A percentile compares a stretch with the other conserved stretches of the same genome.
These are phyloP conservation scores for Galaxea fascicularis DNA, from an alignment of 92 coral and sea anemone species.

Conservation along the genomic window DNA sequence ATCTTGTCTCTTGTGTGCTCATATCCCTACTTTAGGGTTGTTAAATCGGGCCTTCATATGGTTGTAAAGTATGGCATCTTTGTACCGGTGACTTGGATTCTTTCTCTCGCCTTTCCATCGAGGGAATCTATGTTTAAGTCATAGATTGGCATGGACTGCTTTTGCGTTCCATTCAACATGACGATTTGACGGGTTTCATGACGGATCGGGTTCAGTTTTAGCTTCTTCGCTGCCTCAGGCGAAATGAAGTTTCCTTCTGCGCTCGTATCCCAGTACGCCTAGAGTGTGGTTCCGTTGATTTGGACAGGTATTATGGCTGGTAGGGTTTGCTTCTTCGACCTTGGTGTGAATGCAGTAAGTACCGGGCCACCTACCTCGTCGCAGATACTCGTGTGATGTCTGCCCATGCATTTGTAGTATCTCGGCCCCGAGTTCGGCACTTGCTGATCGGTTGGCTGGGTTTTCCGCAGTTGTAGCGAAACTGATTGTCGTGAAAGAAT, in stretches of 20 bases:
- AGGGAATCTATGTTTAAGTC: conserved; percentile 40
- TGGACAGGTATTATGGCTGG: conserved; percentile 77
- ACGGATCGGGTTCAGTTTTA: conserved; percentile 39
- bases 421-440: conserved; percentile 66
- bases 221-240: conserved; percentile 36
- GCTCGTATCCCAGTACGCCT: conserved; percentile 76
- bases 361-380: conserved; percentile 35
- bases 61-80: conserved; percentile 62
- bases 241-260: conserved; percentile 69
- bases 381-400: conserved; percentile 73
- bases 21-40: conserved; percentile 38
- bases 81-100: conserved; percentile 63
- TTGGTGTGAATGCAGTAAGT: conserved; percentile 50
- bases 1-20: conserved; percentile 49
- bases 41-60: conserved; percentile 31
- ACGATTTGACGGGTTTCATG: conserved; percentile 66
- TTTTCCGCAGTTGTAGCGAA: conserved; percentile 69
- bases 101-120: conserved; percentile 45
- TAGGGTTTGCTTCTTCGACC: conserved; percentile 36
- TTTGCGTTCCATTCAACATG: conserved; percentile 63
- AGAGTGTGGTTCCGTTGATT: conserved; percentile 28
- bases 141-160: no score
- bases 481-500: conserved; percentile 47
- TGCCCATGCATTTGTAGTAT: conserved; percentile 49
- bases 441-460: conserved; percentile 42